phyloP scores from a whole-genome alignment of 2,888 invertebrate genomes.

The Helicoverpa assulta region DNA sequence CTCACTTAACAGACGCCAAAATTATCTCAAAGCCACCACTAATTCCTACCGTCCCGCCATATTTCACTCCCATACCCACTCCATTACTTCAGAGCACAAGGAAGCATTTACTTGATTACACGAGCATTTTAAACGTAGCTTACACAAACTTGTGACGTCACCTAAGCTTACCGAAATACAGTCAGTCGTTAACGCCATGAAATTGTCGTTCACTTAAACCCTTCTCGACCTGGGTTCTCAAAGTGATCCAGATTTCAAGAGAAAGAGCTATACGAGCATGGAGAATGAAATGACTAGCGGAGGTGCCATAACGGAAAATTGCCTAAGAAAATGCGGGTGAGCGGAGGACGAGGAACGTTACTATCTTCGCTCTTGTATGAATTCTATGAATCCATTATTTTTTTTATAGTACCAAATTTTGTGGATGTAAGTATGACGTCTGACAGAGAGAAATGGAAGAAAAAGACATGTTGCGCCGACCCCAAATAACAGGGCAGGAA shows the following conservation, averaged over 20 bases:
- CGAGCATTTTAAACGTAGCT: conserved; percentile 49
- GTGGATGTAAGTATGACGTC: too few relatives aligned
- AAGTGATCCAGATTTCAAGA: conserved; percentile 9
- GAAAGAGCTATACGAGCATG: too few relatives aligned
- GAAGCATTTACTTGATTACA: conserved; percentile 56
- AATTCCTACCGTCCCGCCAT: background rate
- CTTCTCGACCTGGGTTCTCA: conserved; percentile 32
- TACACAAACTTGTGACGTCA: conserved; percentile 41
- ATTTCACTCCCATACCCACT: conserved; percentile 3
- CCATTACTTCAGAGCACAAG: conserved; percentile 7
- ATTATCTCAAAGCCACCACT: conserved; percentile 1
- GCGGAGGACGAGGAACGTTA: too few relatives aligned
- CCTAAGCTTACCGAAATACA: conserved; percentile 53
- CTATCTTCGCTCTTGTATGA: too few relatives aligned
- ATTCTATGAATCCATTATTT: too few relatives aligned
- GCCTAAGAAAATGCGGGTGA: too few relatives aligned
- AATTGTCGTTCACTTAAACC: conserved; percentile 61
- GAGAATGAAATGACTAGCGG: too few relatives aligned
- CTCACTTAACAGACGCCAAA: background rate
- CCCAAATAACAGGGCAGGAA: too few relatives aligned
- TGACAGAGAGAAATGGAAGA: too few relatives aligned
- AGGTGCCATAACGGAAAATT: too few relatives aligned
- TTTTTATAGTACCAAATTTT: too few relatives aligned
- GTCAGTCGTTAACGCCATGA: conserved; percentile 59
- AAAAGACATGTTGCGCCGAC: too few relatives aligned